Conservation (phyloP, 2,888 invertebrate species). For the Caradrina kadenii region DNA sequence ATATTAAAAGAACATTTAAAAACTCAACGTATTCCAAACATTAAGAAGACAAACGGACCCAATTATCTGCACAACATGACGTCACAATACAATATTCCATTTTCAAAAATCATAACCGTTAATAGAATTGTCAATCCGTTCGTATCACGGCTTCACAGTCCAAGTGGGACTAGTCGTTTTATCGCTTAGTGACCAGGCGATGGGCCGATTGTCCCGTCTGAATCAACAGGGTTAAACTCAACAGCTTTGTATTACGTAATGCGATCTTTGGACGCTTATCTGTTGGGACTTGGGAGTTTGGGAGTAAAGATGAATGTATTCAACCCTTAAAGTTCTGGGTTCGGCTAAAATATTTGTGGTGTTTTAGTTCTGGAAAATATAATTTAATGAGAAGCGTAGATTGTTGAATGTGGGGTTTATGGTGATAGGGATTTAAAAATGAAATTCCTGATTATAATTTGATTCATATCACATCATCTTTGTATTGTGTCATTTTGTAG, state of each 20-base stretch:
- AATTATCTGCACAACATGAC: slow-evolving; percentile 31
- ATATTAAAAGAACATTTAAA: slow-evolving; percentile 3
- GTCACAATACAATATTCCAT: slow-evolving; percentile 34
- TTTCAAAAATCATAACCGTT: slow-evolving; percentile 61
- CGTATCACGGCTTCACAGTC: slow-evolving; percentile 56
- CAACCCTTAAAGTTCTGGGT: slow-evolving; percentile 43
- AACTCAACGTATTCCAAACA: slow-evolving; percentile 9
- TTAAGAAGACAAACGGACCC: slow-evolving; percentile 33
- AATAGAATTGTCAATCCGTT: slow-evolving; percentile 58
- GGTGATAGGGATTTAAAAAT: too few relatives aligned
- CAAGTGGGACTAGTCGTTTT: slow-evolving; percentile 57
- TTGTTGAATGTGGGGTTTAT: too few relatives aligned
- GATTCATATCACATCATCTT: background rate
- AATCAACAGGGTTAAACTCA: slow-evolving; percentile 64
- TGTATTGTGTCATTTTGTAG: too few relatives aligned
- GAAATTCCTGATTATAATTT: background rate
- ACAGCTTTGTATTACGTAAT: slow-evolving; percentile 59
- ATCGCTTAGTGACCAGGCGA: slow-evolving; percentile 62
- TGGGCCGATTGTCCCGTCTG: slow-evolving; percentile 61
- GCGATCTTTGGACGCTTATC: slow-evolving; percentile 50
- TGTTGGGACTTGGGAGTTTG: slow-evolving; percentile 29
- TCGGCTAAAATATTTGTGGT: slow-evolving; percentile 32
- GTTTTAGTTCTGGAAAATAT: slow-evolving; percentile 14
- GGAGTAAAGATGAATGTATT: slow-evolving; percentile 48
- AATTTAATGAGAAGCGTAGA: slow-evolving; percentile 4